Evolutionary conservation across 2,797 vertebrate species (phyloP).

Genomic region (Pitangus sulphuratus): DNA sequence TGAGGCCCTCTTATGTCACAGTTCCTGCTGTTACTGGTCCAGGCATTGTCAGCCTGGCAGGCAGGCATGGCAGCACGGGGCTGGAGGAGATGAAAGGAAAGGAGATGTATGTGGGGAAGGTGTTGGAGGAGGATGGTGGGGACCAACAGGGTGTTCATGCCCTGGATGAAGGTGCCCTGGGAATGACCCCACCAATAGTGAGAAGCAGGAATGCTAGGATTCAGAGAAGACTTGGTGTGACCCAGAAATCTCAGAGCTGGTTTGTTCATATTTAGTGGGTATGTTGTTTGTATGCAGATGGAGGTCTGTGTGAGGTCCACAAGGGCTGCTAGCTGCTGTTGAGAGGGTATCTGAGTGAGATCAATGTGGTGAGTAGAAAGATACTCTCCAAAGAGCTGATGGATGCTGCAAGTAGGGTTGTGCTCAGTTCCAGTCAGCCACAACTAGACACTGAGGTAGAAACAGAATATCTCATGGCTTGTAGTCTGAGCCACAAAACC

Average conservation of each 20-base stretch:
- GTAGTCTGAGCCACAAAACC: neutral
- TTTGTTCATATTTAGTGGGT: neutral
- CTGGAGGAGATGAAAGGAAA: neutral
- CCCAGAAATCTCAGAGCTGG: neutral
- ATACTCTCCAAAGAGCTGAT: neutral
- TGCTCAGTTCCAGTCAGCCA: neutral
- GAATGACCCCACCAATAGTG: neutral
- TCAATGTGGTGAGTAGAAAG: accelerated
- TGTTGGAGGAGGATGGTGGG: neutral
- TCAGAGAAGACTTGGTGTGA: neutral
- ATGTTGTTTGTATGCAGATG: neutral
- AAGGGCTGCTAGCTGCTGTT: neutral
- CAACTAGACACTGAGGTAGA: accelerated
- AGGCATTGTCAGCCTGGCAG: neutral
- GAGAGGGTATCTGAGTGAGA: too few species aligned
- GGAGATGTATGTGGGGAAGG: neutral
- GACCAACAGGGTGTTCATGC: neutral
- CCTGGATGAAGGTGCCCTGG: neutral
- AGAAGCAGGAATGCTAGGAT: neutral
- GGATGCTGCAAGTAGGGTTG: neutral
- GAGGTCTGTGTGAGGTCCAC: neutral
- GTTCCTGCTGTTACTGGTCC: neutral
- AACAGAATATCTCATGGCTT: neutral
- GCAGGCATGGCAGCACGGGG: neutral
- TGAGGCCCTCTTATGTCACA: accelerated